phyloP scores from a whole-genome alignment of 2,113 vertebrate genomes.

The Aldabrachelys gigantea region DNA sequence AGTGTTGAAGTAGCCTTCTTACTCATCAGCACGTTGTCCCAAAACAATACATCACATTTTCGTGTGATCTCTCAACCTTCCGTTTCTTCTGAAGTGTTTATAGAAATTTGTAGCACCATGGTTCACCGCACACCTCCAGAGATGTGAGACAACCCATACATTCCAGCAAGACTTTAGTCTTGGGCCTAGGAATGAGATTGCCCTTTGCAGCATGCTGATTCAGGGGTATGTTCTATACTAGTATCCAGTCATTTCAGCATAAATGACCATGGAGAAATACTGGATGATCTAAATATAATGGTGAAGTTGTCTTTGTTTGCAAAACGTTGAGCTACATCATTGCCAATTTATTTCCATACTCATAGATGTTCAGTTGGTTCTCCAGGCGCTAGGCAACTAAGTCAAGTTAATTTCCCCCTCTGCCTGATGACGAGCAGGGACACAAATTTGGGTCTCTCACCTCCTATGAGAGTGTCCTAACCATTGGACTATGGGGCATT shows the following conservation, averaged over 20 bases:
- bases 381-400: too few species aligned
- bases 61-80: not conserved
- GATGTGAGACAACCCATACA: not conserved
- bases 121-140: rapidly evolving
- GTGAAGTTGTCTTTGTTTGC: rapidly evolving
- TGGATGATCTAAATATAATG: constrained; percentile 22
- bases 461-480: too few species aligned
- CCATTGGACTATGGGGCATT: too few species aligned
- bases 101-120: not conserved
- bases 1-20: not conserved
- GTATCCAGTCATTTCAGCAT: not conserved
- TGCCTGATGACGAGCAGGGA: too few species aligned
- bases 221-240: not conserved
- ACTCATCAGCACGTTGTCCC: not conserved
- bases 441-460: too few species aligned
- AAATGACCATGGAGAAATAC: not conserved
- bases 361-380: not conserved
- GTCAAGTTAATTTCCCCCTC: too few species aligned
- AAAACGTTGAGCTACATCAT: not conserved
- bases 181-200: not conserved
- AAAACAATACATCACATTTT: not conserved
- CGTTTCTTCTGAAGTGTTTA: constrained; percentile 15
- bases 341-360: not conserved
- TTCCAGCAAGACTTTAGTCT: not conserved
- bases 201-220: constrained; percentile 3